Base-by-base conservation (phyloP, 1,140 invertebrate species). In the Hyphantria cunea region DNA sequence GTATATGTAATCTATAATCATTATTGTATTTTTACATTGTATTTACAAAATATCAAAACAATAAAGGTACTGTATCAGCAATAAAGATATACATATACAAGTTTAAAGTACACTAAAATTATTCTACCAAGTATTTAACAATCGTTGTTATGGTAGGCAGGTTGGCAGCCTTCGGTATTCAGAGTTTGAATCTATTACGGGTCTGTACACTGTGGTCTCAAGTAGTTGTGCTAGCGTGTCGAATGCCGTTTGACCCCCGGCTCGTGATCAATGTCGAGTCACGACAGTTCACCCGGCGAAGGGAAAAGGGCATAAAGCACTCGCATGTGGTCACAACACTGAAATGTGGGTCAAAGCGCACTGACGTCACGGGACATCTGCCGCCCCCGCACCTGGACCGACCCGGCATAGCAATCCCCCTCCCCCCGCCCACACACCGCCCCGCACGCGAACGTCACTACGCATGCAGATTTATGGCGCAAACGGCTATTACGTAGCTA, bases 391-490 rank as follows among this genome's bases (percentile, higher is more conserved):
- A 79, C 78, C 77, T 80, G 76, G 77, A 17, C 15, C 54, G 31
- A 13, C 37, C 8, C 11, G 41, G 6, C 37, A 41, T 44, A 42
- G 17, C 52, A 61, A 8, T 58, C 50, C 60, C 50, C 3, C 37
- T 7, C 63, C 50, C 60, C 15, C 41, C 8, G 59, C 42, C 58
- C 52, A 39, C 54, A 47, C 54, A 37, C 34, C 34, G 8, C 48
- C 51, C 50, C 56, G 44, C 14, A 47, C 42, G 44, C 58, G 6
- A 51, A 12, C 60, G 54, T 48, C 56, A 56, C 34, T 37, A 64
- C 56, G 68, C 76, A 86, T 86, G 84, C 84, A 86, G 80, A 86
- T 86, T 86, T 83, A 83, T 76, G 56, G 69, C 52, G 53, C 60
- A 62, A 66, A 61, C 66, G 64, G 72, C 70, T 32, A 50, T 44